Percentiles rank a stretch among this genome's conserved stretches.
These are phyloP conservation scores for Leptatherina wallacei DNA, from an alignment of 2,797 vertebrate genomes.

Conservation along the genomic window DNA sequence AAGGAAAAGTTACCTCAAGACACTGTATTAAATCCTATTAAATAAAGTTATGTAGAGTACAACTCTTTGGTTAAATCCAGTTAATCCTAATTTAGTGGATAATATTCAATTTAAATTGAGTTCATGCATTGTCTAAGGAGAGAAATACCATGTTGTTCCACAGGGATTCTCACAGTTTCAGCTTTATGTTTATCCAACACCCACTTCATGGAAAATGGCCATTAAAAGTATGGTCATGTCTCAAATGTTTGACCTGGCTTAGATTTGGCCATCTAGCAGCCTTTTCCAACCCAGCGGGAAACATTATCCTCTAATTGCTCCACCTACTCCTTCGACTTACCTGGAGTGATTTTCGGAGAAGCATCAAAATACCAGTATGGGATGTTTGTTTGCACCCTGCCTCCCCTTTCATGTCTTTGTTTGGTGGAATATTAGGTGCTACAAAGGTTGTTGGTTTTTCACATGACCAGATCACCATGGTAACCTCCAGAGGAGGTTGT, in stretches of 20 bases:
- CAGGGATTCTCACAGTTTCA: background rate
- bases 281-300: constrained; percentile 28
- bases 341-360: constrained; percentile 47
- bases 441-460: background rate
- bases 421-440: constrained; percentile 25
- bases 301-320: constrained; percentile 35
- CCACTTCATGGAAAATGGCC: background rate
- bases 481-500: background rate
- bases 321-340: constrained; percentile 37
- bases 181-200: background rate
- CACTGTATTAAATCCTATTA: no score
- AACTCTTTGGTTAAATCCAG: no score
- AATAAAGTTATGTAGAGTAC: no score
- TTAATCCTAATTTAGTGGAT: no score
- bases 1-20: no score
- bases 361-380: constrained; percentile 30
- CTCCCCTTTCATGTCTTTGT: constrained; percentile 43
- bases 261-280: constrained; percentile 30
- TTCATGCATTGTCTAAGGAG: no score
- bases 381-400: constrained; percentile 15
- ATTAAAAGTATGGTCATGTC: background rate
- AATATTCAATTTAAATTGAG: no score
- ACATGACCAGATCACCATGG: background rate
- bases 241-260: constrained; percentile 10
- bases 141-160: no score